Base-by-base conservation (phyloP, 2,888 invertebrate species). In the Drosophila suboccidentalis region DNA sequence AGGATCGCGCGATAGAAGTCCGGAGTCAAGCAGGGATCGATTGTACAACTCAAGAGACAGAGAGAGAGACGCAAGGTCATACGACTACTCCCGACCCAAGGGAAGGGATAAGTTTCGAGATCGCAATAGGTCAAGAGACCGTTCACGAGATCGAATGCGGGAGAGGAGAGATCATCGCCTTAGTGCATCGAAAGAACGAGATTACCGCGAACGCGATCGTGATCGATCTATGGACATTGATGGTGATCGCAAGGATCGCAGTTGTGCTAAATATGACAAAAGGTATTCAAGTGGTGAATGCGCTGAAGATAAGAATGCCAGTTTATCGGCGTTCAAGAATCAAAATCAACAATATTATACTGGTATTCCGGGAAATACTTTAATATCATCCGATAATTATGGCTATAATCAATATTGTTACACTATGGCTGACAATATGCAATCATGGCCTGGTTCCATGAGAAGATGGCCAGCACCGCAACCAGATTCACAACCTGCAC, bases 1-100 rank as follows among this genome's bases (percentile, higher is more conserved):
- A 51, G 74, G 83, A 0, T 91, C 90, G n/a, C 90, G 91, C 55
- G 92, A 92, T 5, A 91, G 89, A 53, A 92, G 92, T 57, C 75
- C 89, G 13, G 90, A 90, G 43, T 70, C 70, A n/a, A 68, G 44
- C 34, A 76, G 87, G 22, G 91, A 89, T 22, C 80, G 84, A 36
- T 53, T 58, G 15, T 80, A 73, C 54, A 75, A 61, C 19, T 59
- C 74, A 34, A 64, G 71, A 63, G 81, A 80, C 10, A 71, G 75
- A 47, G 66, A 70, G 2, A 65, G 75, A 13, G 78, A 78, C 34
- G 1, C 43, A 19, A 73, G 80, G 26, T 29, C 73, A 4, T 83
- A 87, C 8, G 76, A 87, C 3, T 89, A 75, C 54, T 58, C 70
- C 4, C 82, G 78, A 19, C 61, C 79, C 3, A 89, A 87, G 41